Percentiles rank a stretch among this genome's conserved stretches.
Evolutionary conservation across 35 echinoderm and acorn worm species (phyloP).

Genomic region (Nesometra sesokonis): DNA sequence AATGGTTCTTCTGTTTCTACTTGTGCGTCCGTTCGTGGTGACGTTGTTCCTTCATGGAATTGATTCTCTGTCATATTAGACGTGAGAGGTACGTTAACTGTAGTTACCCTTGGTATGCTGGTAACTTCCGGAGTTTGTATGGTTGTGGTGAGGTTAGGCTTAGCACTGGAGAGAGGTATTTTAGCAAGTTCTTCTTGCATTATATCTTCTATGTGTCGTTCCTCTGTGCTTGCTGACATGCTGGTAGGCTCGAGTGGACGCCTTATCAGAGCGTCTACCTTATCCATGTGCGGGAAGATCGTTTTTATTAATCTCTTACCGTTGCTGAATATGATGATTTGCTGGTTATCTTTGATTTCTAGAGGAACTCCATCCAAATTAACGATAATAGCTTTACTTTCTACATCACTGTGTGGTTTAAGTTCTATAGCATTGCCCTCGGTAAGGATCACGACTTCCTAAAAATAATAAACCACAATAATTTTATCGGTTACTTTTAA

Average conservation of each 20-base stretch:
- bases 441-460: background rate
- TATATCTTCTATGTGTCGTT: background rate
- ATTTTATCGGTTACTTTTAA: too few relatives aligned
- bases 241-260: background rate
- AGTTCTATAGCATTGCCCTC: background rate
- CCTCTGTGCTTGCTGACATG: background rate
- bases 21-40: background rate
- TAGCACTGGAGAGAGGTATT: background rate
- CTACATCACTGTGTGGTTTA: background rate
- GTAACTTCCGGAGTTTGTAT: too few relatives aligned
- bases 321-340: background rate
- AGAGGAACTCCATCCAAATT: background rate
- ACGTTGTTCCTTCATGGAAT: background rate
- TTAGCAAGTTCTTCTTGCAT: background rate
- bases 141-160: background rate
- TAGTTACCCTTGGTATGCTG: too few relatives aligned
- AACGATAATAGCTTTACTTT: background rate
- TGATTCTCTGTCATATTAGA: too few relatives aligned
- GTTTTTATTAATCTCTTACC: background rate
- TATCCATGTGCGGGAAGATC: background rate
- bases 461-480: too few relatives aligned
- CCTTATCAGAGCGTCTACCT: background rate
- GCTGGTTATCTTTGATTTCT: background rate
- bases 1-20: background rate
- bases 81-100: too few relatives aligned